Percentiles rank a stretch among this genome's conserved stretches.
These are phyloP conservation scores for Corvus hawaiiensis DNA, from an alignment of 2,113 vertebrate species.

Conservation along the genomic window DNA sequence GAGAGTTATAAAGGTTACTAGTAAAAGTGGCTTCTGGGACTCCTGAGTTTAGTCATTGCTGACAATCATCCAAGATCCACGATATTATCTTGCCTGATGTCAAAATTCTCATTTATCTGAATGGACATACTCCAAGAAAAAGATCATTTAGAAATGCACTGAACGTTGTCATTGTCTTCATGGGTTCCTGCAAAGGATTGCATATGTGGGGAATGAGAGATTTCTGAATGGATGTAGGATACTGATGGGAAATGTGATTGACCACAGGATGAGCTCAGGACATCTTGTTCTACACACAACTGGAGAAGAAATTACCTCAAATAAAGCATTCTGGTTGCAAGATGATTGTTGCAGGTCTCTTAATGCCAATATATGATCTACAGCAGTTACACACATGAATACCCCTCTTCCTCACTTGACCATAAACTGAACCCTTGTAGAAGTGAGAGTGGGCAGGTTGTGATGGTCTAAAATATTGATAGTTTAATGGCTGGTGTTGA, in stretches of 20 bases:
- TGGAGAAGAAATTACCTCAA: background rate
- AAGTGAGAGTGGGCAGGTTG: background rate
- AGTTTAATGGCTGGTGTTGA: background rate
- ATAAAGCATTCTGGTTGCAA: background rate
- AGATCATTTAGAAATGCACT: background rate
- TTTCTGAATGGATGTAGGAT: background rate
- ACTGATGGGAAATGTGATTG: background rate
- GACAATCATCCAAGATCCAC: background rate
- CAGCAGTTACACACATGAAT: background rate
- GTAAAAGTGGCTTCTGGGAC: background rate
- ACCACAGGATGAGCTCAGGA: background rate
- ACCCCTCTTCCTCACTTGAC: background rate
- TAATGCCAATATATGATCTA: background rate
- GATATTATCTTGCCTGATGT: background rate
- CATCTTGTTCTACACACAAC: background rate
- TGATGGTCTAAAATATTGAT: background rate
- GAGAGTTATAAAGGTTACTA: constrained; percentile 6
- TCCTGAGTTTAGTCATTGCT: constrained; percentile 9
- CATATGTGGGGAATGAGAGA: background rate
- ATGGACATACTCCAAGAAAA: background rate
- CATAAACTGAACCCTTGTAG: background rate
- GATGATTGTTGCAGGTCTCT: background rate
- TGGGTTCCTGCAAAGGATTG: background rate
- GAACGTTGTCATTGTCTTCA: background rate
- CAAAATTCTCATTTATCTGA: background rate